phyloP scores from a whole-genome alignment of 2,113 vertebrate genomes.

The Eretmodus cyanostictus region DNA sequence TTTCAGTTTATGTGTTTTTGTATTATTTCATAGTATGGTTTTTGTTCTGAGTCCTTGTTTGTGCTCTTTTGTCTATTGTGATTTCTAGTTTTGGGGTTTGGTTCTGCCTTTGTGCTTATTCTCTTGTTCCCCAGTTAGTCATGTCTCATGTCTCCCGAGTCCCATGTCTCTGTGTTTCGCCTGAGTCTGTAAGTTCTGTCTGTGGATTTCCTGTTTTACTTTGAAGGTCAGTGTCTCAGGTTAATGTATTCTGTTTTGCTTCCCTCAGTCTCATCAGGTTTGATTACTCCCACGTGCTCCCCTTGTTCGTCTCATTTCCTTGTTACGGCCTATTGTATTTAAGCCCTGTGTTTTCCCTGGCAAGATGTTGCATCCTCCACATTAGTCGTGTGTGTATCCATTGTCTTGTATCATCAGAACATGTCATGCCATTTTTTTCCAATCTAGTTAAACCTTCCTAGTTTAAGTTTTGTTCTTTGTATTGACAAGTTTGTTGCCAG shows the following conservation, averaged over 20 bases:
- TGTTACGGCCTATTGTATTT: neutral
- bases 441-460: neutral
- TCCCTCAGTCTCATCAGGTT: neutral
- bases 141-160: neutral
- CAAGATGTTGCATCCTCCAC: neutral
- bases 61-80: neutral
- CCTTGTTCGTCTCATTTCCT: neutral
- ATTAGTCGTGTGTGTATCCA: neutral
- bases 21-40: neutral
- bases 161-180: neutral
- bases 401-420: neutral
- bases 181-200: neutral
- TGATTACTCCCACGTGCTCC: neutral
- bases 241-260: neutral
- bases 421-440: neutral
- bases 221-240: neutral
- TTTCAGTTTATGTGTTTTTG: neutral
- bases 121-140: neutral
- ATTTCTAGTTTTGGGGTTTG: neutral
- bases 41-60: neutral
- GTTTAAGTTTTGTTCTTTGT: neutral
- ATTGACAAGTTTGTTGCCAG: neutral
- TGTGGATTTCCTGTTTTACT: neutral
- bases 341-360: neutral
- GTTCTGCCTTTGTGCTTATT: neutral